A percentile compares a stretch with the other conserved stretches of the same genome.
Conservation (phyloP, 2,113 vertebrate genomes). For the Agelaius tricolor region DNA sequence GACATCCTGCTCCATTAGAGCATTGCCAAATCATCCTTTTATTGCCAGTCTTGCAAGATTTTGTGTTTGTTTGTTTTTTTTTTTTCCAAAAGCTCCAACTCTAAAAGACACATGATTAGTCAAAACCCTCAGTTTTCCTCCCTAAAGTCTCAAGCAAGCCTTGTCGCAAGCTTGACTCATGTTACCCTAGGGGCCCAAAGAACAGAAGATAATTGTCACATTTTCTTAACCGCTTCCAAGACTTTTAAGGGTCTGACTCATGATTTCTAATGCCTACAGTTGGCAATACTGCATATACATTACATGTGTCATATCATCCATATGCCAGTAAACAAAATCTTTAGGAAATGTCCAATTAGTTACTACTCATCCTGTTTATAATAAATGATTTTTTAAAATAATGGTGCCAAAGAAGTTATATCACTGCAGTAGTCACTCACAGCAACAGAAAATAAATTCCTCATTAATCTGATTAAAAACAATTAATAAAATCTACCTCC, state of each 20-base stretch:
- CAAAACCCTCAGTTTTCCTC: background rate
- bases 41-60: conserved; percentile 17
- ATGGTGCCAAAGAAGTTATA: background rate
- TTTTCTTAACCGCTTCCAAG: conserved; percentile 43
- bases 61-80: background rate
- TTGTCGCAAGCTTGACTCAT: background rate
- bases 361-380: background rate
- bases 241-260: conserved; percentile 55
- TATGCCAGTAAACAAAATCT: conserved; percentile 52
- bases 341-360: background rate
- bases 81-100: background rate
- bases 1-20: conserved; percentile 21
- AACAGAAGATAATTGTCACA: conserved; percentile 31
- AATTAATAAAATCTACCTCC: conserved; percentile 16
- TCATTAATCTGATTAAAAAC: conserved; percentile 12
- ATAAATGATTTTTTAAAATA: background rate
- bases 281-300: conserved; percentile 32
- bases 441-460: conserved; percentile 17
- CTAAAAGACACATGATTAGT: background rate
- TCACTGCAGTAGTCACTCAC: background rate
- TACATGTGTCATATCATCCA: conserved; percentile 46
- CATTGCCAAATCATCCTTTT: conserved; percentile 36
- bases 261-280: conserved; percentile 43
- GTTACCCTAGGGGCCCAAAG: background rate
- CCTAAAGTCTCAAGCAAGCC: background rate